phyloP scores from a whole-genome alignment of 2,888 invertebrate species.

The Scaptomyza tumidula region DNA sequence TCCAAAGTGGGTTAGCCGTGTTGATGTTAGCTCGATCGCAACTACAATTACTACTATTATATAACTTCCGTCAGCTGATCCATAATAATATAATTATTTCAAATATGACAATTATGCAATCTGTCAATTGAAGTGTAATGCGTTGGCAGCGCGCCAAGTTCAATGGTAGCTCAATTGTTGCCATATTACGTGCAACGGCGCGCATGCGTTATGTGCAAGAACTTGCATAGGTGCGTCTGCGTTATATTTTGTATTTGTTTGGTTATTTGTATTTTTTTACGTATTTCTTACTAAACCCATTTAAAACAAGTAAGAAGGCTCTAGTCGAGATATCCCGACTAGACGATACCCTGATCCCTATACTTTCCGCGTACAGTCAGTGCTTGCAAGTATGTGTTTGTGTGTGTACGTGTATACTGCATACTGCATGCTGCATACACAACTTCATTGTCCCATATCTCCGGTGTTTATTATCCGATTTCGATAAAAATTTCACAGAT shows the following conservation, averaged over 20 bases:
- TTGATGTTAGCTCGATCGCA: slow-evolving; percentile 17
- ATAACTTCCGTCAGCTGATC: slow-evolving; percentile 59
- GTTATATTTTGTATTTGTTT: slow-evolving; percentile 1
- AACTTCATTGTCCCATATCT: no score
- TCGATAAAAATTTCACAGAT: no score
- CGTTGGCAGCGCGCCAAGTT: slow-evolving; percentile 67
- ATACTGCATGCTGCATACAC: no score
- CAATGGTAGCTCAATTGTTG: slow-evolving; percentile 45
- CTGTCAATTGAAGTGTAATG: slow-evolving; percentile 39
- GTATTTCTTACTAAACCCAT: no score
- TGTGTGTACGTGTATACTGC: no score
- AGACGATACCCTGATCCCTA: no score
- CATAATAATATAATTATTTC: slow-evolving; percentile 52
- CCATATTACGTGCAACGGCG: slow-evolving; percentile 35
- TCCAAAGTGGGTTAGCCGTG: slow-evolving; percentile 48
- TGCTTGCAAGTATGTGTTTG: no score
- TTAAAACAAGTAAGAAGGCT: no score
- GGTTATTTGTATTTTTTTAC: no score
- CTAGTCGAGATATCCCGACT: no score
- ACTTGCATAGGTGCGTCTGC: slow-evolving; percentile 28
- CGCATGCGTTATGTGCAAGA: slow-evolving; percentile 61
- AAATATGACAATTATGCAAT: slow-evolving; percentile 70
- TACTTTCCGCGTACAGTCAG: no score
- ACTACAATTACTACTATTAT: slow-evolving; percentile 34
- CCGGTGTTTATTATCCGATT: no score